phyloP scores from a whole-genome alignment of 2,888 invertebrate genomes.

The Tipula vernalis region DNA sequence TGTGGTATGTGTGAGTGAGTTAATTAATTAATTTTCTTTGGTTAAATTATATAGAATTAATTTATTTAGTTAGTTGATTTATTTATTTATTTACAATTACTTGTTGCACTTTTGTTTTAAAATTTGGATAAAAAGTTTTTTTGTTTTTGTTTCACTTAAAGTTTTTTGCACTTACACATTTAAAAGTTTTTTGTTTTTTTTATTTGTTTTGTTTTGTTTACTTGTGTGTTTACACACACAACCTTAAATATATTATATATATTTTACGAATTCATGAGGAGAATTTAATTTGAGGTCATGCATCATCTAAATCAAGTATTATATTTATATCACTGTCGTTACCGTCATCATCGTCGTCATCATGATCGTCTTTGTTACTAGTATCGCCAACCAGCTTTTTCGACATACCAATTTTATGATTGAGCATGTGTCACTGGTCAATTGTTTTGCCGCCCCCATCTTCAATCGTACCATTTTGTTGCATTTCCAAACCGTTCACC shows the following conservation, averaged over 20 bases:
- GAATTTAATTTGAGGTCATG: slow-evolving; percentile 7
- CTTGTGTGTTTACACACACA: not conserved
- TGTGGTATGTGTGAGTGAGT: not conserved
- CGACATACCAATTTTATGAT: not conserved
- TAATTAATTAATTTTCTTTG: not conserved
- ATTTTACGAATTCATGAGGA: not conserved
- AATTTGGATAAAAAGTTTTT: not conserved
- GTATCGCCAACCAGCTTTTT: not conserved
- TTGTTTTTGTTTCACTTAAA: not conserved
- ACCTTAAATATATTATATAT: not conserved
- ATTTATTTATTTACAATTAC: not conserved
- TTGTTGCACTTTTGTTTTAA: not conserved
- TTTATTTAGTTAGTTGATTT: not conserved
- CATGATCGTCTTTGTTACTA: slow-evolving; percentile 21
- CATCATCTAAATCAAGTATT: slow-evolving; percentile 13
- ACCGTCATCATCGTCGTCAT: slow-evolving; percentile 20
- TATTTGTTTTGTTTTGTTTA: not conserved
- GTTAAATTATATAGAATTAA: not conserved
- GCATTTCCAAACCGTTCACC: slow-evolving; percentile 90
- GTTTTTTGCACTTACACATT: no score
- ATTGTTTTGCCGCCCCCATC: not conserved
- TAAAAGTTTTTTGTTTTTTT: not conserved
- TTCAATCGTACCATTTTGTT: slow-evolving; percentile 38
- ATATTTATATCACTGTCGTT: slow-evolving; percentile 18
- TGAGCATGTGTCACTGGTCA: slow-evolving; percentile 8